These are phyloP conservation scores for Hemitrygon akajei DNA, from an alignment of 2,797 vertebrate genomes.

Conservation along the genomic window DNA sequence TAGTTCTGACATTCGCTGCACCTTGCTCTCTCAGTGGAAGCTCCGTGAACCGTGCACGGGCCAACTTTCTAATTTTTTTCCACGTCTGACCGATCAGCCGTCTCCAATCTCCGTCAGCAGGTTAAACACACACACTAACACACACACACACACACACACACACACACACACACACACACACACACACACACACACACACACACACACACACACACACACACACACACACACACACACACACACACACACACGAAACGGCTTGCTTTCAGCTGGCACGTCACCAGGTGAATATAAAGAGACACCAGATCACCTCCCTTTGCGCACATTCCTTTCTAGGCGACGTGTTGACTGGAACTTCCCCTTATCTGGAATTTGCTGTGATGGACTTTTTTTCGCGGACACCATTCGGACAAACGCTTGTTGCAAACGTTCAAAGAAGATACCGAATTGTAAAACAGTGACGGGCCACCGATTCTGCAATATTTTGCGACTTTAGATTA, in stretches of 20 bases:
- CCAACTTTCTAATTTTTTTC: conserved; percentile 16
- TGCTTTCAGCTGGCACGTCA: not conserved
- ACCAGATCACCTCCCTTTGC: not conserved
- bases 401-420: not conserved
- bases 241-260: not conserved
- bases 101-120: conserved; percentile 14
- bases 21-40: conserved; percentile 21
- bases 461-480: not conserved
- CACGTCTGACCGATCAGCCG: conserved; percentile 26
- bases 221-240: not conserved
- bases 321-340: not conserved
- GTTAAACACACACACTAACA: not conserved
- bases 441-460: not conserved
- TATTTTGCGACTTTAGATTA: not conserved
- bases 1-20: conserved; percentile 18
- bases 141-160: no score
- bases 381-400: not conserved
- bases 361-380: not conserved
- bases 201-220: no score
- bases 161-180: no score
- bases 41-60: conserved; percentile 18
- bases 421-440: not conserved
- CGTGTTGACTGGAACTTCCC: not conserved
- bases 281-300: conserved; percentile 3
- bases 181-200: no score